Conservation (phyloP, 2,113 vertebrate genomes). For the Numida meleagris region DNA sequence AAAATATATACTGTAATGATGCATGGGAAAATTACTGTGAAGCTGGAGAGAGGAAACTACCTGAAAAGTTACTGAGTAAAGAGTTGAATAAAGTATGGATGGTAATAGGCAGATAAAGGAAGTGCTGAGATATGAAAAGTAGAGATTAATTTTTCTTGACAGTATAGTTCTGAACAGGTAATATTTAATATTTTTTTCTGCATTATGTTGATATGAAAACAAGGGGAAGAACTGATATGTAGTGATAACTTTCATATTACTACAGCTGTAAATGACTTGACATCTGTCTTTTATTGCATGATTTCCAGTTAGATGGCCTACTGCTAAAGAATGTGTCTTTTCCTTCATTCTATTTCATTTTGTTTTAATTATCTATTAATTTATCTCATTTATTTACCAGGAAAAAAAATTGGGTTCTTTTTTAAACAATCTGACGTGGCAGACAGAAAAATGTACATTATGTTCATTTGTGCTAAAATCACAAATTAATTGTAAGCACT, state of each 20-base stretch:
- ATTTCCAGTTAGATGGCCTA: background rate
- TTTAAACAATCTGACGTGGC: background rate
- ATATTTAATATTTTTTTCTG: background rate
- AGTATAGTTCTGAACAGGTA: background rate
- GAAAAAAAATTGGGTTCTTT: background rate
- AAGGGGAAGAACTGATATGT: background rate
- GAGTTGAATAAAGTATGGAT: background rate
- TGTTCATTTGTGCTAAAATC: background rate
- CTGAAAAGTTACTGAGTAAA: background rate
- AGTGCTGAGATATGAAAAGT: background rate
- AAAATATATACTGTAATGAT: background rate
- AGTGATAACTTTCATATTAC: background rate
- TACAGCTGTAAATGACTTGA: background rate
- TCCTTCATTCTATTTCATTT: background rate
- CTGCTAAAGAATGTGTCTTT: background rate
- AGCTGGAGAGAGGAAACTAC: background rate
- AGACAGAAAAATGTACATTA: background rate
- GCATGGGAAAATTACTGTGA: background rate
- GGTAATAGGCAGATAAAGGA: background rate
- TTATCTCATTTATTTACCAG: background rate
- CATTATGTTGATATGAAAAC: background rate
- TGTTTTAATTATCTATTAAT: background rate
- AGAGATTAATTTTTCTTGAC: background rate
- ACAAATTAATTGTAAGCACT: background rate
- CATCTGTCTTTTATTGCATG: background rate